Percentiles rank a stretch among this genome's conserved stretches.
These are phyloP conservation scores for Homarus gammarus DNA, from an alignment of 2,888 invertebrate genomes.

Conservation along the genomic window DNA sequence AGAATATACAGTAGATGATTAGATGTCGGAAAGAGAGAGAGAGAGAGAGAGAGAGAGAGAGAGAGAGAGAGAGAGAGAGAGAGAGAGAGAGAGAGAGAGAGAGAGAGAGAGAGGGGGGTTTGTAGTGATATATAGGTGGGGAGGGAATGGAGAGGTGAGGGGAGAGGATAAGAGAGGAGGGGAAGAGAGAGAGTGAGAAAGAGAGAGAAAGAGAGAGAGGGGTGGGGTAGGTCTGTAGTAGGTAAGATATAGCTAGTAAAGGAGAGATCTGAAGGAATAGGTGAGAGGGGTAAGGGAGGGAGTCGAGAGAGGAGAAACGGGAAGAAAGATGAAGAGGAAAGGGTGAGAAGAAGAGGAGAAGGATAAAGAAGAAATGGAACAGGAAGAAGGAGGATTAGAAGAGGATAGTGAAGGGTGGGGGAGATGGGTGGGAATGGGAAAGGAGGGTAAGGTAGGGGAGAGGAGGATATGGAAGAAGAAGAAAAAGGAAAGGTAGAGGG, in stretches of 20 bases:
- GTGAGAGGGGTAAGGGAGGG: not conserved
- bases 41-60: too few relatives aligned
- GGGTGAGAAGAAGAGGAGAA: constrained; percentile 20
- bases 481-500: constrained; percentile 9
- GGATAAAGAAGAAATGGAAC: not conserved
- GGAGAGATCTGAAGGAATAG: too few relatives aligned
- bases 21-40: not conserved
- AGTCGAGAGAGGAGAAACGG: not conserved
- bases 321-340: not conserved
- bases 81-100: too few relatives aligned
- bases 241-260: not conserved
- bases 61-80: too few relatives aligned
- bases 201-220: too few relatives aligned
- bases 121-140: too few relatives aligned
- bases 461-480: not conserved
- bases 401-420: too few relatives aligned
- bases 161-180: not conserved
- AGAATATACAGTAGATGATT: not conserved
- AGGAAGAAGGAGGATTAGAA: not conserved
- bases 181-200: not conserved
- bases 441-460: constrained; percentile 6
- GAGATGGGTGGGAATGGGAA: constrained; percentile 1
- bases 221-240: not conserved
- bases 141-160: too few relatives aligned
- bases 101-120: not conserved